Evolutionary conservation across 2,113 vertebrate genomes (phyloP).

Genomic region (Petrocephalus microphthalmus): DNA sequence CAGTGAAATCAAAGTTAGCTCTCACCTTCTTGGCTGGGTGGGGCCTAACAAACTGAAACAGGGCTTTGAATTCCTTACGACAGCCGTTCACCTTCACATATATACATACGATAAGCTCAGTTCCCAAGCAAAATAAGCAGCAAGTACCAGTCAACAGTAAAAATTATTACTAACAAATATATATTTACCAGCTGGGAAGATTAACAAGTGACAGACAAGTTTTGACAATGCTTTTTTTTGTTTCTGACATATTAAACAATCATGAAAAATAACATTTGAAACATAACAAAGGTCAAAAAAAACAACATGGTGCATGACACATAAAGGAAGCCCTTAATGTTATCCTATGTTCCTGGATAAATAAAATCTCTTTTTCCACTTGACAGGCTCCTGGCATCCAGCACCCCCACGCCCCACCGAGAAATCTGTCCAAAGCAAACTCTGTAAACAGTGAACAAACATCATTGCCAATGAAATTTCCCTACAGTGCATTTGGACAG

Average conservation of each 20-base stretch:
- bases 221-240: not conserved
- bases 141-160: not conserved
- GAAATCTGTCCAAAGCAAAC: not conserved
- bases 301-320: not conserved
- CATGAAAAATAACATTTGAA: not conserved
- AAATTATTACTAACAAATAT: not conserved
- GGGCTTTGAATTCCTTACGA: not conserved
- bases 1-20: not conserved
- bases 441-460: not conserved
- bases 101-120: not conserved
- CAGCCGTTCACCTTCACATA: not conserved
- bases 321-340: not conserved
- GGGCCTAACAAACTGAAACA: not conserved
- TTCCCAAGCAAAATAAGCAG: not conserved
- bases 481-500: not conserved
- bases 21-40: not conserved
- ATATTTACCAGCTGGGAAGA: not conserved
- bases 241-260: not conserved
- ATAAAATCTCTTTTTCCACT: slow-evolving; percentile 1
- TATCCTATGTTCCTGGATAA: not conserved
- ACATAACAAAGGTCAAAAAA: not conserved
- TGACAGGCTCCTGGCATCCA: not conserved
- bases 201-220: not conserved
- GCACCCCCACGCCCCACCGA: not conserved
- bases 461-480: slow-evolving; percentile 15